Percentiles rank a stretch among this genome's conserved stretches.
Evolutionary conservation across 2,797 vertebrate genomes (phyloP).

Genomic region (Lutjanus campechanus): DNA sequence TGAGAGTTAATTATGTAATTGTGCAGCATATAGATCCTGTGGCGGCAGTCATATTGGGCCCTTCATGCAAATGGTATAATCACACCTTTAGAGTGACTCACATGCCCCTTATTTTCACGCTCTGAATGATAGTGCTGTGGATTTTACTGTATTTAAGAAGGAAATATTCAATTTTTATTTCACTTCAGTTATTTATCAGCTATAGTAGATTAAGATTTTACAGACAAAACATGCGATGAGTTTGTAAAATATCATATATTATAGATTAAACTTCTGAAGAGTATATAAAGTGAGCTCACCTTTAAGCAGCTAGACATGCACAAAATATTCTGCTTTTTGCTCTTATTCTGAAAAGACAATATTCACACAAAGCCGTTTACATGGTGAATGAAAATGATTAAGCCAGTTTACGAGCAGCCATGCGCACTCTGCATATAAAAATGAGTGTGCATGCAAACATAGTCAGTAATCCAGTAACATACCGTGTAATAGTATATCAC

Average conservation of each 20-base stretch:
- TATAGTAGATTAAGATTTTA: neutral
- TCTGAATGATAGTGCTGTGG: neutral
- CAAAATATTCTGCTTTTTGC: too few species aligned
- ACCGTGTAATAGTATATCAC: too few species aligned
- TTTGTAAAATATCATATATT: neutral
- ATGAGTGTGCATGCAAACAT: too few species aligned
- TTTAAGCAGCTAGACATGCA: too few species aligned
- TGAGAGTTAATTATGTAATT: neutral
- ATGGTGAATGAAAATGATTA: too few species aligned
- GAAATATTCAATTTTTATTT: neutral
- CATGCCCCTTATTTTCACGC: neutral
- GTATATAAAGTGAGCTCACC: neutral
- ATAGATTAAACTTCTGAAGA: neutral
- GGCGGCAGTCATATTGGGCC: conserved; percentile 7
- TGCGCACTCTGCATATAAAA: too few species aligned
- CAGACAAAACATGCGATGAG: neutral
- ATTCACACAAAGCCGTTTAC: too few species aligned
- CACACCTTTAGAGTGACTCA: conserved; percentile 6
- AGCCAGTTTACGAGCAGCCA: too few species aligned
- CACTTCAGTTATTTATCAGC: neutral
- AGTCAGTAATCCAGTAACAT: too few species aligned
- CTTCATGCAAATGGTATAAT: conserved; percentile 42
- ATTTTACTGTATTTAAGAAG: neutral
- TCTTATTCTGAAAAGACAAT: too few species aligned
- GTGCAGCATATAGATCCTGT: neutral